These are phyloP conservation scores for Pheosia tremula DNA, from an alignment of 2,888 invertebrate genomes.

Conservation along the genomic window DNA sequence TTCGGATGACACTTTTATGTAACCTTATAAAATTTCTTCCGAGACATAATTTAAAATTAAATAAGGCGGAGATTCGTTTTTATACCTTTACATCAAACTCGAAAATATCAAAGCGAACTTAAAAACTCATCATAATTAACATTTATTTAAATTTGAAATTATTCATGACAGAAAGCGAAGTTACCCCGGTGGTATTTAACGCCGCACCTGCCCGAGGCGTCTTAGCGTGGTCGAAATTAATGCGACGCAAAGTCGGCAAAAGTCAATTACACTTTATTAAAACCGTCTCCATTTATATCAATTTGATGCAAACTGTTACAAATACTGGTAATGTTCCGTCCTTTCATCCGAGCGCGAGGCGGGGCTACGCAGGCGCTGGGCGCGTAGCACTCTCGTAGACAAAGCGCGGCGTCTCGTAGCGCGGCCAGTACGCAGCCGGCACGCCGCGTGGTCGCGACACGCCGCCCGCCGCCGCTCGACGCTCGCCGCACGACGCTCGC, in stretches of 20 bases:
- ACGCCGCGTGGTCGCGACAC: conserved; percentile 56
- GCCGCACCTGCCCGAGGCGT: conserved; percentile 80
- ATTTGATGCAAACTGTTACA: conserved; percentile 85
- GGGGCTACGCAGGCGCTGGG: conserved; percentile 81
- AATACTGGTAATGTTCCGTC: conserved; percentile 84
- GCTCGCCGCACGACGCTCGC: conserved; percentile 49
- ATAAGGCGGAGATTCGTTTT: conserved; percentile 34
- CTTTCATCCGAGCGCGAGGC: conserved; percentile 79
- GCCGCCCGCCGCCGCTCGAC: conserved; percentile 49
- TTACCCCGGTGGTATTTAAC: conserved; percentile 75
- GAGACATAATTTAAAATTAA: conserved; percentile 13
- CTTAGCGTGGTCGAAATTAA: conserved; percentile 83
- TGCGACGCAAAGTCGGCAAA: conserved; percentile 83
- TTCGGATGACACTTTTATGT: conserved; percentile 7
- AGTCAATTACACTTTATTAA: conserved; percentile 85
- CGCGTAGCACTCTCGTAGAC: conserved; percentile 55
- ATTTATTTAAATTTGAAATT: conserved; percentile 80
- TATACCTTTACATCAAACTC: conserved; percentile 50
- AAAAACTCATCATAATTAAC: conserved; percentile 79
- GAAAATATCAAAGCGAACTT: conserved; percentile 60
- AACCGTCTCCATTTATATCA: conserved; percentile 85
- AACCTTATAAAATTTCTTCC: conserved; percentile 1
- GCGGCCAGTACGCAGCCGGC: conserved; percentile 47
- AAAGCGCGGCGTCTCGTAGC: conserved; percentile 29
- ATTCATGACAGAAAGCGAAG: conserved; percentile 76